Base-by-base conservation (phyloP, 37 sponge, comb jelly and placozoan genomes). In the Dysidea cf. avara region DNA sequence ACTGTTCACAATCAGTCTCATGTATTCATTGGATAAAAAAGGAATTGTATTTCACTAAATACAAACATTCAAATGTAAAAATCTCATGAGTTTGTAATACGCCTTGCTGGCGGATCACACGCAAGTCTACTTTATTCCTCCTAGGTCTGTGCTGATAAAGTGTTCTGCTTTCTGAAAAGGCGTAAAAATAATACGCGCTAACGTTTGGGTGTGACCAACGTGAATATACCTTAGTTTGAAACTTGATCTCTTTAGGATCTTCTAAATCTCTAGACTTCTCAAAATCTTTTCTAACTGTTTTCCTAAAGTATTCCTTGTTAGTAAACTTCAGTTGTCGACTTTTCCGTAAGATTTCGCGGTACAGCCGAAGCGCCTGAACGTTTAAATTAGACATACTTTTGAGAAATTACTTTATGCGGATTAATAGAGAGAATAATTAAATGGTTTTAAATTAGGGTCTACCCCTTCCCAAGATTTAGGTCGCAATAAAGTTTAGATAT, bases 161-260 rank as follows among this genome's bases (percentile, higher is more conserved):
- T 83, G 60, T 33, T 34, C 49, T 30, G 63, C 76, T 61, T 83
- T 83, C 84, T 83, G 56, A 18, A 66, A 35, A 59, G 33, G 28
- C 9, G 48, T 33, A 34, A 38, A 30, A 22, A 68, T 13, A 50
- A 31, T 5, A 50, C 2, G 7, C 4, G 48, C 68, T 35, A 26
- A n/a, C 40, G 40, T 51, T 70, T 36, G n/a, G 38, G 6, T 17
- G 4, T 46, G 11, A 22, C 47, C 13, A 21, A 35, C 1, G 26
- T 51, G 5, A 2, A 34, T 46, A 33, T 2, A 84, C 78, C 71
- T 77, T 49, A n/a, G 70, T 25, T 26, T 77, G 78, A 46, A 69
- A 76, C 13, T 39, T 1, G 2, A 66, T 29, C 24, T 74, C 68
- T 33, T 16, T 38, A 3, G 51, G 49, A 14, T 49, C 18, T 22